phyloP scores from a whole-genome alignment of 2,888 invertebrate genomes.

The Sphaerophoria rueppellii region DNA sequence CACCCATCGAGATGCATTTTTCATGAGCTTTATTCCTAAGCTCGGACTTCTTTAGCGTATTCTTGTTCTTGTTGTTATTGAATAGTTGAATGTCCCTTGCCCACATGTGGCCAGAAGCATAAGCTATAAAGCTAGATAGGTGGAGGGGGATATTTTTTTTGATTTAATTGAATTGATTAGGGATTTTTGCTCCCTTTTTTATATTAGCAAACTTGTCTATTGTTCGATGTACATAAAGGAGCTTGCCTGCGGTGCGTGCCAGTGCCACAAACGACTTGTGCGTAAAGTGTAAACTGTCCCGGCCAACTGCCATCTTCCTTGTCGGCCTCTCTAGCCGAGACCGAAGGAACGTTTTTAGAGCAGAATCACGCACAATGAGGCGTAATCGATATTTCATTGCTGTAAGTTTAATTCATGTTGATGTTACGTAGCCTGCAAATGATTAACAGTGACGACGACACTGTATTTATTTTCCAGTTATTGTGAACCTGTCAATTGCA shows the following conservation, averaged over 20 bases:
- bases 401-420: constrained; percentile 72
- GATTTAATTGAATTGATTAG: constrained; percentile 73
- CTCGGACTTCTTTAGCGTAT: constrained; percentile 10
- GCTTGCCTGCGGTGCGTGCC: constrained; percentile 14
- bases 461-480: constrained; percentile 72
- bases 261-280: constrained; percentile 20
- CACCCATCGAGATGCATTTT: constrained; percentile 69
- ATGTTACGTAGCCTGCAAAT: constrained; percentile 68
- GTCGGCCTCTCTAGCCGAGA: constrained; percentile 5
- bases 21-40: constrained; percentile 54
- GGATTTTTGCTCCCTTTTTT: constrained; percentile 29
- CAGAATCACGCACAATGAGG: constrained; percentile 35
- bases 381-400: constrained; percentile 72
- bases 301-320: not conserved
- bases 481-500: constrained; percentile 71
- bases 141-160: constrained; percentile 27
- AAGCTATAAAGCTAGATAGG: not conserved
- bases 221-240: not conserved
- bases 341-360: constrained; percentile 20
- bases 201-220: not conserved
- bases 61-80: not conserved
- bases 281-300: constrained; percentile 2
- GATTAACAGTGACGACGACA: constrained; percentile 72
- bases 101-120: constrained; percentile 41
- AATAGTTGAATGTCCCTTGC: not conserved